A percentile compares a stretch with the other conserved stretches of the same genome.
These are phyloP conservation scores for Lonchura striata DNA, from an alignment of 2,113 vertebrate genomes.

Conservation along the genomic window DNA sequence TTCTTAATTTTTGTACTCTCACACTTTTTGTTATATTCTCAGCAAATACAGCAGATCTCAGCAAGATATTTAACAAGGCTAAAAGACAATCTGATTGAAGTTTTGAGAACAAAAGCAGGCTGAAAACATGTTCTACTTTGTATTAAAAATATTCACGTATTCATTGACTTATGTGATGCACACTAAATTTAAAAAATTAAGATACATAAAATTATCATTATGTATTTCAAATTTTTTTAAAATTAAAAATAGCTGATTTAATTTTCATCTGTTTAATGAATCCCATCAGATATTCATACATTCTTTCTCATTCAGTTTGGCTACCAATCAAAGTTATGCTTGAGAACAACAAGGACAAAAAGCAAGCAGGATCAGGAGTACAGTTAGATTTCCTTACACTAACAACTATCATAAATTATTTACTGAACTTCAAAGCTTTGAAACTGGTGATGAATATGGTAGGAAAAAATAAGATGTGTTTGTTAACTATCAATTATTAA, in stretches of 20 bases:
- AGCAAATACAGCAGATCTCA: background rate
- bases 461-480: slow-evolving; percentile 69
- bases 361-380: slow-evolving; percentile 64
- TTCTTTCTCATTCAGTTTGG: background rate
- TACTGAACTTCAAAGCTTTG: slow-evolving; percentile 75
- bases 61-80: slow-evolving; percentile 45
- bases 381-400: slow-evolving; percentile 68
- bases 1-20: background rate
- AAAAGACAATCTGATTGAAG: slow-evolving; percentile 15
- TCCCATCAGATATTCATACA: background rate
- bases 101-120: slow-evolving; percentile 44
- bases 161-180: background rate
- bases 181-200: background rate
- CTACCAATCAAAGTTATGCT: slow-evolving; percentile 59
- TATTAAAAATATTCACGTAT: slow-evolving; percentile 17
- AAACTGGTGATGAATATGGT: slow-evolving; percentile 66
- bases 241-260: background rate
- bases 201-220: background rate
- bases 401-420: slow-evolving; percentile 77
- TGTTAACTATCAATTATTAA: slow-evolving; percentile 80
- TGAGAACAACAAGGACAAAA: slow-evolving; percentile 64
- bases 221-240: background rate
- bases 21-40: background rate
- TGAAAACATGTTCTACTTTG: slow-evolving; percentile 16
- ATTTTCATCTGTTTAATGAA: background rate